These are phyloP conservation scores for Leptoclinus maculatus DNA, from an alignment of 2,797 vertebrate genomes.

Conservation along the genomic window DNA sequence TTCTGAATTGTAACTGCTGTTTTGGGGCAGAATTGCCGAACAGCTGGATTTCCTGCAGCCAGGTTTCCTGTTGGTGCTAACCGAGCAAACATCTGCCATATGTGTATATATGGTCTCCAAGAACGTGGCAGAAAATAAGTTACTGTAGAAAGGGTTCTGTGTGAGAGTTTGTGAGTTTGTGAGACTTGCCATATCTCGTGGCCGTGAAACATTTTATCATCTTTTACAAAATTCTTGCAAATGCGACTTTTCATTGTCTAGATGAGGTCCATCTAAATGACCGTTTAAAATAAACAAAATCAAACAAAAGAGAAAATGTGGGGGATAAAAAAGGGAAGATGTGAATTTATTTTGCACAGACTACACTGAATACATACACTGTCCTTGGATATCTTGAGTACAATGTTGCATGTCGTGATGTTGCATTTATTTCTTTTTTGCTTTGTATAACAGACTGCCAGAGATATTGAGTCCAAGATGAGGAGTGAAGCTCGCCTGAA, in stretches of 20 bases:
- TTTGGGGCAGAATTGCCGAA: conserved; percentile 20
- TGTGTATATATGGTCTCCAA: conserved; percentile 47
- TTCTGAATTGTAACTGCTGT: background rate
- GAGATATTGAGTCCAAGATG: conserved; percentile 94
- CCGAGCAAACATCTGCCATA: conserved; percentile 62
- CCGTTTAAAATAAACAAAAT: background rate
- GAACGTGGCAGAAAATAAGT: conserved; percentile 23
- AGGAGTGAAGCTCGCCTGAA: conserved; percentile 94
- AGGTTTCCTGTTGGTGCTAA: conserved; percentile 44
- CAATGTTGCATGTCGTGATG: background rate
- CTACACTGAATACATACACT: background rate
- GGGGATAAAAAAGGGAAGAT: background rate
- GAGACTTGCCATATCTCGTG: background rate
- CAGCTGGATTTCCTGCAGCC: conserved; percentile 47
- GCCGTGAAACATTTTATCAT: background rate
- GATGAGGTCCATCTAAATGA: background rate
- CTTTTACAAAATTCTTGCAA: background rate
- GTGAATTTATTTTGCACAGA: background rate
- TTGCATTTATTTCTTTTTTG: background rate
- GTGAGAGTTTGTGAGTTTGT: background rate
- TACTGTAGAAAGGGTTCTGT: background rate
- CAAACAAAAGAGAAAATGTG: background rate
- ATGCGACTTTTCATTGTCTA: background rate
- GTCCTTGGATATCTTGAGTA: conserved; percentile 5
- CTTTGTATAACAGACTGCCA: conserved; percentile 84